phyloP scores from a whole-genome alignment of 2,888 invertebrate species.

The Leptinotarsa rubiginosa region DNA sequence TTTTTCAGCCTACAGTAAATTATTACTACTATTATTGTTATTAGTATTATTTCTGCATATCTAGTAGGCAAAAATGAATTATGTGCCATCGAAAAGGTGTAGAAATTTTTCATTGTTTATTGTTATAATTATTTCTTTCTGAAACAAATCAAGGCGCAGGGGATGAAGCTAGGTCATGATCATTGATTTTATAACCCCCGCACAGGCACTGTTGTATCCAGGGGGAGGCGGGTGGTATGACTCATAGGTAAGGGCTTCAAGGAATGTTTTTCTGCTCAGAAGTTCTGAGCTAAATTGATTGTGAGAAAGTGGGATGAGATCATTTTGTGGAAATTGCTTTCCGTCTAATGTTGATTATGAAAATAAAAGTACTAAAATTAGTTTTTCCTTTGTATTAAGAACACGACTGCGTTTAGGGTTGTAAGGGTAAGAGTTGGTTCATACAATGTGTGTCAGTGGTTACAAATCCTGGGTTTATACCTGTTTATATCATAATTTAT shows the following conservation, averaged over 20 bases:
- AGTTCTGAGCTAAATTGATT: not conserved
- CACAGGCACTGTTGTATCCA: constrained; percentile 44
- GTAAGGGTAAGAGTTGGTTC: no score
- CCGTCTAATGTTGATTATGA: no score
- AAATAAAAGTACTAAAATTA: no score
- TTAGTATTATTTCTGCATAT: not conserved
- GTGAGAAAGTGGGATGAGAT: not conserved
- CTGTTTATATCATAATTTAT: no score
- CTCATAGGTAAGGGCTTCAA: constrained; percentile 22
- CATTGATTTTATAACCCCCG: constrained; percentile 53
- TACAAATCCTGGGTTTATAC: no score
- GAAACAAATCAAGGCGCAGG: constrained; percentile 38
- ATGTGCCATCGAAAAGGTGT: not conserved
- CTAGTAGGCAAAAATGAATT: no score
- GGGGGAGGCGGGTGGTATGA: constrained; percentile 40
- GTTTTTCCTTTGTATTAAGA: no score
- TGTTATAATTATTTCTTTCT: not conserved
- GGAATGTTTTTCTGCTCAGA: not conserved
- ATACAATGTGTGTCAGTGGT: no score
- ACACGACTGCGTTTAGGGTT: no score
- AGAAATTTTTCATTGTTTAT: not conserved
- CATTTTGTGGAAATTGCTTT: no score
- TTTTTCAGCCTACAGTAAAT: no score
- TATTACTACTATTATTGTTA: not conserved
- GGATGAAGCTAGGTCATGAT: constrained; percentile 51